Conservation (phyloP, 2,888 invertebrate genomes). For the Cataglyphis altisquamis region DNA sequence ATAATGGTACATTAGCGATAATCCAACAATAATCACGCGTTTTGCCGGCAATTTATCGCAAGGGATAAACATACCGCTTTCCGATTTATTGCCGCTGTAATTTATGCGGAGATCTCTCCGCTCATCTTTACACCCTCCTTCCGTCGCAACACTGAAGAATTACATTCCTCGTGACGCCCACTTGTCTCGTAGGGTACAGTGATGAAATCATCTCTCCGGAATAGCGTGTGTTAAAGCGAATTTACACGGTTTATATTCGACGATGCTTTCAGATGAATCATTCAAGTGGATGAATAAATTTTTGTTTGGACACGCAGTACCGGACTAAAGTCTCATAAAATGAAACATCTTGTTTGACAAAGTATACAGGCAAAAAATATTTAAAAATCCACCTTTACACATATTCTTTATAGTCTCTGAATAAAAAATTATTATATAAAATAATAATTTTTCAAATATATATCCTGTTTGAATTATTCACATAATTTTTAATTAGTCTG, state of each 20-base stretch:
- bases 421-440: neutral
- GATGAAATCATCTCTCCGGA: constrained; percentile 61
- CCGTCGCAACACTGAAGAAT: constrained; percentile 33
- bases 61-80: constrained; percentile 40
- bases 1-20: neutral
- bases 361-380: constrained; percentile 14
- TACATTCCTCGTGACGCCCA: constrained; percentile 38
- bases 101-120: constrained; percentile 25
- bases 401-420: neutral
- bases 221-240: constrained; percentile 40
- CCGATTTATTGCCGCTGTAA: constrained; percentile 29
- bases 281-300: constrained; percentile 40
- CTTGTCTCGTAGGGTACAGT: constrained; percentile 37
- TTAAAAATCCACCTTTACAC: neutral
- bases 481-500: neutral
- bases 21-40: constrained; percentile 19
- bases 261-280: constrained; percentile 38
- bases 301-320: constrained; percentile 40
- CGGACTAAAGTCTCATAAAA: neutral
- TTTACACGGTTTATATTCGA: constrained; percentile 43
- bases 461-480: neutral
- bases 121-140: constrained; percentile 13
- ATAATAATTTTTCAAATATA: neutral
- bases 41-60: constrained; percentile 30
- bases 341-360: neutral